A percentile compares a stretch with the other conserved stretches of the same genome.
Evolutionary conservation across 2,797 vertebrate species (phyloP).

Genomic region (Gallinago stenura): DNA sequence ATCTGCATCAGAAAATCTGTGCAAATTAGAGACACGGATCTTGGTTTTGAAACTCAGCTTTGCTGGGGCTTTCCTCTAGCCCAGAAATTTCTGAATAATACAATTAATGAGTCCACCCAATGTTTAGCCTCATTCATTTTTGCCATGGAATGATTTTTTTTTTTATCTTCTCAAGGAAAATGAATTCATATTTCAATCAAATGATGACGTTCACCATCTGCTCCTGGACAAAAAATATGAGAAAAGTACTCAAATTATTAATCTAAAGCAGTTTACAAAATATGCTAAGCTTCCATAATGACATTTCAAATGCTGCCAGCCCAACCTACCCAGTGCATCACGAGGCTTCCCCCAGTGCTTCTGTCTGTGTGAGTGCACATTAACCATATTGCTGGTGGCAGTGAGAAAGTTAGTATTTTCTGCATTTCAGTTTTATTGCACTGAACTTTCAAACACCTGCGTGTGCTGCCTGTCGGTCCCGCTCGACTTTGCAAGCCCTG

Average conservation of each 20-base stretch:
- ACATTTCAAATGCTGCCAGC: not conserved
- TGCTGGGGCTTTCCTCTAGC: not conserved
- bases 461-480: rapidly evolving
- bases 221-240: not conserved
- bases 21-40: not conserved
- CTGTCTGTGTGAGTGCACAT: not conserved
- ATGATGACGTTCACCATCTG: not conserved
- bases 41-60: not conserved
- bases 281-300: not conserved
- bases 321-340: not conserved
- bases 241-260: not conserved
- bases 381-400: not conserved
- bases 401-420: not conserved
- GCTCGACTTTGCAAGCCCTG: not conserved
- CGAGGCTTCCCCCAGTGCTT: not conserved
- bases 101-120: not conserved
- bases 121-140: not conserved
- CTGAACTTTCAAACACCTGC: not conserved
- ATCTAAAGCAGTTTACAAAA: not conserved
- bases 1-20: not conserved
- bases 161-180: not conserved
- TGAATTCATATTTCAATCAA: not conserved
- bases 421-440: not conserved
- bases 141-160: not conserved
- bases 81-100: not conserved